Percentiles rank a stretch among this genome's conserved stretches.
Evolutionary conservation across 2,888 invertebrate species (phyloP).

Genomic region (Ischnura elegans): DNA sequence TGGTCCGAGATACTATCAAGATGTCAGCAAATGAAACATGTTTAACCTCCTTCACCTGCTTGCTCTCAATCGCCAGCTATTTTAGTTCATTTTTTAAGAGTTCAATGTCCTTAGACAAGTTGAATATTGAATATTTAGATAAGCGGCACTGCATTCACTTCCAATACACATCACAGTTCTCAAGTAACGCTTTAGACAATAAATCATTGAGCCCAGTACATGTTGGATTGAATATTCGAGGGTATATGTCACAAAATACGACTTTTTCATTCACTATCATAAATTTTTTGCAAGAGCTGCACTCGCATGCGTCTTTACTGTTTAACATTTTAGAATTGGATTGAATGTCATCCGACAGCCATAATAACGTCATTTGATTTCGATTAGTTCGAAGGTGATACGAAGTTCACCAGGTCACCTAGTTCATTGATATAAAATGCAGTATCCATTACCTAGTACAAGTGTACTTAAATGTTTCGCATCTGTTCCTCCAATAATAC

Average conservation of each 20-base stretch:
- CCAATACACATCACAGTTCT: neutral
- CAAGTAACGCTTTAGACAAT: too few relatives aligned
- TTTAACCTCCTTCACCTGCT: neutral
- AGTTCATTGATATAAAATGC: too few relatives aligned
- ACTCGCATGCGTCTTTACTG: neutral
- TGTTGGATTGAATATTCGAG: too few relatives aligned
- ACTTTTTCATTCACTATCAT: neutral
- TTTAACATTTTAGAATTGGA: neutral
- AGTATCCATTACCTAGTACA: too few relatives aligned
- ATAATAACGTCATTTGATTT: too few relatives aligned
- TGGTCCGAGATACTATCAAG: neutral
- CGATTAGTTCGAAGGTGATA: too few relatives aligned
- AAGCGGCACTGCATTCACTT: neutral
- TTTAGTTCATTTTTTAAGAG: neutral
- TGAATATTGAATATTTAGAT: neutral
- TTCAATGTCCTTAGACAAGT: neutral
- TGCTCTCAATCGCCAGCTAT: neutral
- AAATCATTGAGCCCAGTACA: too few relatives aligned
- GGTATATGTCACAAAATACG: neutral
- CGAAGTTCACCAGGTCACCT: too few relatives aligned
- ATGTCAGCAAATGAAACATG: neutral
- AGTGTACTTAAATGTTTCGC: too few relatives aligned
- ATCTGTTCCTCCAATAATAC: too few relatives aligned
- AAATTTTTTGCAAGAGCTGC: neutral
- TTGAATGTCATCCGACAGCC: too few relatives aligned